Evolutionary conservation across 2,797 vertebrate genomes (phyloP), one percentile per base, ranked within the genome.

Genomic region (Sebastes diaconus): DNA sequence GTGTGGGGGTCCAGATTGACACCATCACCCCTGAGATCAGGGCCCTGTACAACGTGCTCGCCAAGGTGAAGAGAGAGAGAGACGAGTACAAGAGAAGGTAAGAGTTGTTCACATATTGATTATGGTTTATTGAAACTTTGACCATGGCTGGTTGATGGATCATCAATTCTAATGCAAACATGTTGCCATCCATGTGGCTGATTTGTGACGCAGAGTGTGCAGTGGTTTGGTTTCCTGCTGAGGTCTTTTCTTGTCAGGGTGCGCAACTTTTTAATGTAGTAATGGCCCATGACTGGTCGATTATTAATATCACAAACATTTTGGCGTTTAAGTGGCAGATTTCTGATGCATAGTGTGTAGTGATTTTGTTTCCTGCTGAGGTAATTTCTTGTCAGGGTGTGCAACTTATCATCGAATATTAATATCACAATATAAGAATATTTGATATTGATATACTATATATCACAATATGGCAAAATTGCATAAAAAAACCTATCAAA

Each of bases 51-150:
- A 98, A 98, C 84, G 98, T 99, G 42, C 92, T 99, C 94, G 96
- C 96, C 83, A 99, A 99, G 85, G 98, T 98, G 93, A 98, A 98
- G 93, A 89, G 97, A 34, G 98, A 98, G 16, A 87, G 97, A 20
- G 97, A 98, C 74, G 97, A 98, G 84, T 98, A 98, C 94, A 98
- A 97, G 91, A 95, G 95, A 77, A 97, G 97, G 98, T 98, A 91
- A 95, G 95, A 1, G n/a, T 1, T 18, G 18, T 63, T 12, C 11
- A 3, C 39, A 8, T n/a, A 10, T 11, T 8, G 8, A 14, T 4
- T 29, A 1, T 8, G 14, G 10, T 20, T 20, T 50, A 16, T 9
- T 18, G 14, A 50, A 20, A 30, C 2, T 12, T 22, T 4, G 9
- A 8, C 12, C 68, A 3, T 7, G 54, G 54, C 16, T 46, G 42